Evolutionary conservation across 2,113 vertebrate species (phyloP).

Genomic region (Egretta garzetta): DNA sequence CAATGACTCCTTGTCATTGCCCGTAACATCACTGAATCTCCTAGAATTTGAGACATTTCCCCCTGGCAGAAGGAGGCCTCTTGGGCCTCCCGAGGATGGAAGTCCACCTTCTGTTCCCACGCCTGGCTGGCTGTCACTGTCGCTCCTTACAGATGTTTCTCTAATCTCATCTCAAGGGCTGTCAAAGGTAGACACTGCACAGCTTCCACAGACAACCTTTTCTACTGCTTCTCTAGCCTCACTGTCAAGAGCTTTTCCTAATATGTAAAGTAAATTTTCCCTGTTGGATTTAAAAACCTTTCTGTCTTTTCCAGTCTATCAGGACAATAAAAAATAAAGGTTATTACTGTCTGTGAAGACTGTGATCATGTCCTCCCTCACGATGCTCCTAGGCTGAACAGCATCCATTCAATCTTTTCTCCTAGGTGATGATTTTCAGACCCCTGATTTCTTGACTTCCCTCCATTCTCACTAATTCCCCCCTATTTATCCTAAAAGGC

Average conservation of each 20-base stretch:
- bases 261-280: background rate
- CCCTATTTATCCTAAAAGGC: background rate
- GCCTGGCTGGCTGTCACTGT: background rate
- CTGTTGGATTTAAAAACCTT: background rate
- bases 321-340: background rate
- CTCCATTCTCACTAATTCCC: fast-evolving
- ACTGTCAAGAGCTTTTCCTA: constrained; percentile 17
- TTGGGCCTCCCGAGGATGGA: background rate
- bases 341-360: background rate
- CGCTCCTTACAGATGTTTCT: constrained; percentile 25
- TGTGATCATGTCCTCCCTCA: background rate
- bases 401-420: background rate
- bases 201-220: background rate
- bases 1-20: background rate
- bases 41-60: background rate
- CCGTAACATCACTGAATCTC: background rate
- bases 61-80: background rate
- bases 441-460: background rate
- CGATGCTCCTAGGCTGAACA: fast-evolving
- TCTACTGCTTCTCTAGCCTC: background rate
- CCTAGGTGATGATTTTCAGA: background rate
- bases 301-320: background rate
- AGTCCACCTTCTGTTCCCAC: constrained; percentile 24
- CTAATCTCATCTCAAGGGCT: background rate
- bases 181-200: background rate